These are phyloP conservation scores for Habroteleia sp. DNA, from an alignment of 2,888 invertebrate genomes.

Conservation along the genomic window DNA sequence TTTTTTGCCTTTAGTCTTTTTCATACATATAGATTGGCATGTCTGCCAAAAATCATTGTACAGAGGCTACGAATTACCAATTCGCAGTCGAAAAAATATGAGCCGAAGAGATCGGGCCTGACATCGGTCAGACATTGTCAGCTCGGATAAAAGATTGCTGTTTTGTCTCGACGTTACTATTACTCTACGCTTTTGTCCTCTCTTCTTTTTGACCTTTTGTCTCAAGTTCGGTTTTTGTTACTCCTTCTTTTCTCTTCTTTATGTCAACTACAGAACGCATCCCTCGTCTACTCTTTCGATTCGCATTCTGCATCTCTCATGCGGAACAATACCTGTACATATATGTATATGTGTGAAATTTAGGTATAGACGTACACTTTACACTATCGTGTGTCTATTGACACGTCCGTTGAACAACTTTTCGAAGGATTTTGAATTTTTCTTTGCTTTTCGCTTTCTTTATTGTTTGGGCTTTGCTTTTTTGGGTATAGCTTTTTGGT, in stretches of 20 bases:
- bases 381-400: too few relatives aligned
- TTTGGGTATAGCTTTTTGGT: slow-evolving; percentile 23
- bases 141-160: slow-evolving; percentile 16
- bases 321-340: slow-evolving; percentile 25
- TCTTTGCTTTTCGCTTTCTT: slow-evolving; percentile 6
- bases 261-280: slow-evolving; percentile 16
- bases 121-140: slow-evolving; percentile 2
- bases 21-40: slow-evolving; percentile 19
- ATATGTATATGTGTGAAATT: slow-evolving; percentile 16
- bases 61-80: slow-evolving; percentile 36
- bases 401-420: too few relatives aligned
- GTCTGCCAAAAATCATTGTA: slow-evolving; percentile 28
- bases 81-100: slow-evolving; percentile 25
- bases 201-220: not conserved
- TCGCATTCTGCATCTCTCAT: slow-evolving; percentile 24
- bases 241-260: not conserved
- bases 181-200: slow-evolving; percentile 19
- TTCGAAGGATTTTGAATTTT: slow-evolving; percentile 13
- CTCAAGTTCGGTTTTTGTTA: slow-evolving; percentile 1
- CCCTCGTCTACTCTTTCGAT: slow-evolving; percentile 21
- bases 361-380: slow-evolving; percentile 6
- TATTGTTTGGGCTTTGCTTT: slow-evolving; percentile 7
- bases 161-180: slow-evolving; percentile 34
- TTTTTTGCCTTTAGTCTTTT: not conserved
- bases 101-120: slow-evolving; percentile 4